Evolutionary conservation across 2,888 invertebrate genomes (phyloP), one percentile per base, ranked within the genome.

Genomic region (Zelleria hepariella): DNA sequence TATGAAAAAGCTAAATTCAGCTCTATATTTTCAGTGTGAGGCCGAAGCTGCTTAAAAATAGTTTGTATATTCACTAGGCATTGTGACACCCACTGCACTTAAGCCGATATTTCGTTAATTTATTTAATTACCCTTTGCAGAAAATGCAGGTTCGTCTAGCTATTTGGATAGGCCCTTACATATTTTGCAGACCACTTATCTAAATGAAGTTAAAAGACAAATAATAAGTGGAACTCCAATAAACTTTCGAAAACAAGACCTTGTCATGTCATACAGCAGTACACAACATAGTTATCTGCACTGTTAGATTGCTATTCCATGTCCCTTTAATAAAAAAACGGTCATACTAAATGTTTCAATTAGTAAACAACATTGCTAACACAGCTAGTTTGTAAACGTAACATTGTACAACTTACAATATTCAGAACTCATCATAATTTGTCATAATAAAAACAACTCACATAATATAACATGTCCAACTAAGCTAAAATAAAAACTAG

Each of bases 41-140:
- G 54, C 54, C 55, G 24, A 55, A 32, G 32, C 55, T 55, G 27
- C 55, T 55, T 55, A 55, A 20, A 32, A 27, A 27, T 55, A 55
- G 32, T 59, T 59, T 59, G 47, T 54, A 25, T 26, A 47, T 55
- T 55, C 55, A 32, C 55, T 55, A 55, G 55, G 55, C 55, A 55
- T 55, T 55, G 27, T 55, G 42, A 47, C 52, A 52, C 42, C 26
- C 58, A 58, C 32, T 42, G 32, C 32, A 42, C 32, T 42, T 51
- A 51, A 21, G 51, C 23, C 49, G 21, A 51, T 8, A 51, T 23
- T 20, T 51, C 20, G 20, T 51, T 20, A 23, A 51, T 7, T 51
- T 51, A 15, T 15, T 15, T 42, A 42, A 15, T 42, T 42, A 42
- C 32, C 32, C 15, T 42, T n/a, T n/a, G n/a, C n/a, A n/a, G n/a